phyloP scores from a whole-genome alignment of 2,797 vertebrate genomes.

The Tolypeutes matacus region DNA sequence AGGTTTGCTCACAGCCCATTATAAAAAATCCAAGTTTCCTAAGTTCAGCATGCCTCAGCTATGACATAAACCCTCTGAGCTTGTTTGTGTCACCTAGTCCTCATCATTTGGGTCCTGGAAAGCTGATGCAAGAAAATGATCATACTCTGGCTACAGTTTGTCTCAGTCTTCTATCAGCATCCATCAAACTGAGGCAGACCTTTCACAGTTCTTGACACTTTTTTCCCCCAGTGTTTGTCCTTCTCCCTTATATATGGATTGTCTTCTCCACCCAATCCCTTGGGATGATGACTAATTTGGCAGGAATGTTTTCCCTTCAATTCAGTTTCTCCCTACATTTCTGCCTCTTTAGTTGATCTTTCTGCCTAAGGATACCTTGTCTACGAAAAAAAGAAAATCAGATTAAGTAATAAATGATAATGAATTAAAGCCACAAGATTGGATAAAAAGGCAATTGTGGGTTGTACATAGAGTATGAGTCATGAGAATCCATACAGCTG shows the following conservation, averaged over 20 bases:
- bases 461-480: rapidly evolving
- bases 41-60: background rate
- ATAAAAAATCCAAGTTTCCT: background rate
- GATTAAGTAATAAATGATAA: background rate
- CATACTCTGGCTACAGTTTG: background rate
- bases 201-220: background rate
- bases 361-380: background rate
- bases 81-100: background rate
- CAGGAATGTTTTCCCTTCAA: background rate
- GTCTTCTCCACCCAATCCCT: background rate
- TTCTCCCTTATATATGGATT: background rate
- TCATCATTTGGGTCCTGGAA: background rate
- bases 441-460: background rate
- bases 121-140: background rate
- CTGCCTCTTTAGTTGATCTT: background rate
- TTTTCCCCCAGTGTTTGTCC: background rate
- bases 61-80: background rate
- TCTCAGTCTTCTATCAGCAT: background rate
- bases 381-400: background rate
- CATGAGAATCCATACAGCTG: background rate
- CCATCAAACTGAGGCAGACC: background rate
- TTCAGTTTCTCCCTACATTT: background rate
- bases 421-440: background rate
- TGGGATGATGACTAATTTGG: background rate
- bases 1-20: slow-evolving; percentile 23